phyloP scores from a whole-genome alignment of 2,888 invertebrate species.

The Nemurella pictetii region DNA sequence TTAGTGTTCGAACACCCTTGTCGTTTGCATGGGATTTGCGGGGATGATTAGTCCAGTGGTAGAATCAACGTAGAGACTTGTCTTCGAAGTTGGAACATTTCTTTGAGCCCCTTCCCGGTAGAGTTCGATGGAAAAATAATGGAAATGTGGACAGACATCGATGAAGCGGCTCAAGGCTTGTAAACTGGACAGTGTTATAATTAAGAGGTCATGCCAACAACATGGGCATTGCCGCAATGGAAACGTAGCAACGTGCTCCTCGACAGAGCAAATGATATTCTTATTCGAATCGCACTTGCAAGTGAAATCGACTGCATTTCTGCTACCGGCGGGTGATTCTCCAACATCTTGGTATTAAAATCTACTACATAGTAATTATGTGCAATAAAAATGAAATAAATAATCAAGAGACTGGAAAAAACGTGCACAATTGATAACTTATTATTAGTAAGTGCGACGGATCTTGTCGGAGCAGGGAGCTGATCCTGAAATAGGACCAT shows the following conservation, averaged over 20 bases:
- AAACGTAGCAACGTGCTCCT: not conserved
- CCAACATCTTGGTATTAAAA: not conserved
- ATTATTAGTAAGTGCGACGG: too few species aligned
- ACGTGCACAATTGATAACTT: not conserved
- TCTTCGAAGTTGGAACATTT: too few species aligned
- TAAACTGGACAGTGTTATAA: not conserved
- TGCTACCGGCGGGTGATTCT: not conserved
- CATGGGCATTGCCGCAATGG: not conserved
- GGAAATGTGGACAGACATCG: not conserved
- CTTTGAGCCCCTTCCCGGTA: too few species aligned
- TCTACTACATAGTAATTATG: conserved; percentile 9
- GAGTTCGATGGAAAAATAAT: too few species aligned
- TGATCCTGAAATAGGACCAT: too few species aligned
- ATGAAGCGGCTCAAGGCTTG: not conserved
- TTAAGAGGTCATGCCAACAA: not conserved
- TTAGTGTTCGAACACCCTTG: not conserved
- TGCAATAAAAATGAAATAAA: conserved; percentile 14
- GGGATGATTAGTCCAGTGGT: not conserved
- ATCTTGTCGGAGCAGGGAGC: too few species aligned
- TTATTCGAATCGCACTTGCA: not conserved
- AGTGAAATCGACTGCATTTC: not conserved
- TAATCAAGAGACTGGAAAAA: not conserved
- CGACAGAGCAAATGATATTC: not conserved
- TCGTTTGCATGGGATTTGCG: not conserved
- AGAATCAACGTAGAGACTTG: not conserved